Evolutionary conservation across 2,113 vertebrate species (phyloP).

Genomic region (Semnopithecus entellus): DNA sequence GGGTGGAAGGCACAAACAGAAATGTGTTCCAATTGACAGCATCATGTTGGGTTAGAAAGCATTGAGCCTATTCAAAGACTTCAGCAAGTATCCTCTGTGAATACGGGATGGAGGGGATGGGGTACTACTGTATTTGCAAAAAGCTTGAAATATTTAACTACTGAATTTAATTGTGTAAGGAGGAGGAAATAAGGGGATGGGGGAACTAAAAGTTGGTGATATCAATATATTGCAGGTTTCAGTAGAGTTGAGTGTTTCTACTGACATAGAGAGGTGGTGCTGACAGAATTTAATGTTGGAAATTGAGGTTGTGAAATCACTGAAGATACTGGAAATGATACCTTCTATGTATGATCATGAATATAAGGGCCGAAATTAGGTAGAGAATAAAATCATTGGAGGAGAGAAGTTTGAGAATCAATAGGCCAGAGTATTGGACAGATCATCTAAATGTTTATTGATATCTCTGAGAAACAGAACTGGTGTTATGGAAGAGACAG

Average conservation of each 20-base stretch:
- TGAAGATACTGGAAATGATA: background rate
- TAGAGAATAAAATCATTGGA: background rate
- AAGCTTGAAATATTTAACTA: background rate
- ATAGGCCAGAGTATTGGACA: background rate
- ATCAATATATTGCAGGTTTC: background rate
- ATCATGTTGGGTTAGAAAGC: background rate
- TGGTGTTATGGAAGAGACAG: background rate
- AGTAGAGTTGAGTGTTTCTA: background rate
- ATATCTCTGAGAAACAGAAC: background rate
- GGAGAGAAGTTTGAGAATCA: background rate
- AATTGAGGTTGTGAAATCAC: background rate
- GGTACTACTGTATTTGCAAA: background rate
- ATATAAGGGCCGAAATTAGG: background rate
- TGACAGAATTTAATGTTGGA: background rate
- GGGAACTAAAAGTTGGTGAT: background rate
- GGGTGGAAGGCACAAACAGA: background rate
- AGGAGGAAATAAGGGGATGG: background rate
- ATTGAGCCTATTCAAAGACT: background rate
- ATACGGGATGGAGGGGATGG: background rate
- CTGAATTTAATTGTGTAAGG: background rate
- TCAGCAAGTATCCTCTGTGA: background rate
- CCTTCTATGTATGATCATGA: background rate
- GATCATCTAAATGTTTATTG: background rate
- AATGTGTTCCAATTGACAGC: background rate
- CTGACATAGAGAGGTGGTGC: background rate